Evolutionary conservation across 2,888 invertebrate genomes (phyloP), one percentile per base, ranked within the genome.

Genomic region (Esperia sulphurella): DNA sequence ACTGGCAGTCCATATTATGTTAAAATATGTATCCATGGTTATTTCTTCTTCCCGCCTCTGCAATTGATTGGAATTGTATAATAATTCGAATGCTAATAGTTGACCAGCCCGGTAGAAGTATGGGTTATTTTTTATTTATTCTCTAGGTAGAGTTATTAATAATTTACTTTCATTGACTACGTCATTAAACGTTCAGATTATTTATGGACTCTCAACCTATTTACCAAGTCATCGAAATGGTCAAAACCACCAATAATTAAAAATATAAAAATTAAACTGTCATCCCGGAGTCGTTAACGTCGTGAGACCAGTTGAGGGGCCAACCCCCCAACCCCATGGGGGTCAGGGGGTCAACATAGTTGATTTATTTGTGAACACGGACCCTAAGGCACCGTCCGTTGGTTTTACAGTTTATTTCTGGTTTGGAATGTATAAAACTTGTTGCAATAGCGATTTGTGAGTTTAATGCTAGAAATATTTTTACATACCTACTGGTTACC

Each of bases 301-400:
- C 54, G 49, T 50, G 54, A 41, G 55, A 50, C 54, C 47, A 46
- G 10, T n/a, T 10, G 14, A 37, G 52, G 50, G 52, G 10, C 35
- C 10, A 35, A 51, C 50, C 52, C 61, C 53, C 48, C 45, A 49
- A 49, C 49, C 35, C 59, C 45, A 50, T 42, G 43, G 51, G 51
- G 63, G 61, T 59, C 58, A 61, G n/a, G 53, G 68, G 35, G 35
- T 65, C 61, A 66, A 64, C 54, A 54, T 44, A 52, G 54, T 60
- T 65, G 68, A 63, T 66, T 65, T 63, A 63, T 65, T 45, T 50
- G 49, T 51, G 43, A 42, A 45, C 28, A 43, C 31, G 46, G 33
- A 42, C 43, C 43, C 48, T 39, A 37, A n/a, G 35, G 2, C 12
- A 38, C 37, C n/a, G 21, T 41, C 28, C 21, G 21, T 10, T 5